These are phyloP conservation scores for Drosophila oshimai DNA, from an alignment of 1,140 invertebrate species.

Conservation along the genomic window DNA sequence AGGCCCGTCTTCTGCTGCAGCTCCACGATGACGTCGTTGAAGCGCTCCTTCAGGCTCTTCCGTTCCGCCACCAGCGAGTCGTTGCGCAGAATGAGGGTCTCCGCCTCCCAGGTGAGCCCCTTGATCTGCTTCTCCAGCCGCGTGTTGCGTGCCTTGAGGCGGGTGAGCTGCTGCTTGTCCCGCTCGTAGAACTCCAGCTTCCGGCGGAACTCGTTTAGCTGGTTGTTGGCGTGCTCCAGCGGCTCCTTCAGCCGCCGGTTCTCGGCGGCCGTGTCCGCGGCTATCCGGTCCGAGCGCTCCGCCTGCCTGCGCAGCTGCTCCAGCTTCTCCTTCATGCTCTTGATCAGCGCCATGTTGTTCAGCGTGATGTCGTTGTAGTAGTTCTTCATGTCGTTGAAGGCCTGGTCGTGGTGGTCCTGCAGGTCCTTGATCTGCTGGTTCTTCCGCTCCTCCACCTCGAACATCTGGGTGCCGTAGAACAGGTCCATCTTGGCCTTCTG, in stretches of 20 bases:
- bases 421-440: slow-evolving; percentile 92
- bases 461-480: slow-evolving; percentile 90
- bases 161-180: slow-evolving; percentile 85
- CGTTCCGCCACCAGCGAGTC: slow-evolving; percentile 89
- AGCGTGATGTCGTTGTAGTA: slow-evolving; percentile 97
- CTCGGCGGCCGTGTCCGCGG: slow-evolving; percentile 86
- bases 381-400: slow-evolving; percentile 94
- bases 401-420: slow-evolving; percentile 91
- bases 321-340: slow-evolving; percentile 93
- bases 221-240: slow-evolving; percentile 87
- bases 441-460: slow-evolving; percentile 94
- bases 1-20: slow-evolving; percentile 31
- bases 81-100: slow-evolving; percentile 90
- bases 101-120: slow-evolving; percentile 88
- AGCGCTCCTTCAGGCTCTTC: slow-evolving; percentile 90
- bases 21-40: slow-evolving; percentile 88
- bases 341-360: slow-evolving; percentile 93
- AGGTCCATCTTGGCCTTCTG: slow-evolving; percentile 89
- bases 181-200: slow-evolving; percentile 92
- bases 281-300: slow-evolving; percentile 87
- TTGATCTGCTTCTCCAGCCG: slow-evolving; percentile 86
- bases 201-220: slow-evolving; percentile 87
- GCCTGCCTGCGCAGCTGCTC: slow-evolving; percentile 91
- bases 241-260: slow-evolving; percentile 89
- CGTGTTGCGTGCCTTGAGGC: slow-evolving; percentile 84